Evolutionary conservation across 2,888 invertebrate genomes (phyloP).

Genomic region (Rutpela maculata): DNA sequence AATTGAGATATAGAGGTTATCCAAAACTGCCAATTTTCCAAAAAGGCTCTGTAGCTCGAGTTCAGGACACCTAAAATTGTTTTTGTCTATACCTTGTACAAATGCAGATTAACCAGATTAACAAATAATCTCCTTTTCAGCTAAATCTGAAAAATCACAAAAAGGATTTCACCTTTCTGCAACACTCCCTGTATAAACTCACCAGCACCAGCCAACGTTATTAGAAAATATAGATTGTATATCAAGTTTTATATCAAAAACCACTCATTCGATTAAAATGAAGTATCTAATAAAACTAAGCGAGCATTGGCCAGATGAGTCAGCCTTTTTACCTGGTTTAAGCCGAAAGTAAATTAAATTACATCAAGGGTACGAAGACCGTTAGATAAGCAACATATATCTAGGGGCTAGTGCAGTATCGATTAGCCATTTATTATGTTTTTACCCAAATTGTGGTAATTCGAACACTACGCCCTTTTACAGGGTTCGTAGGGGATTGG

Average conservation of each 20-base stretch:
- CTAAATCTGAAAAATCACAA: too few relatives aligned
- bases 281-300: constrained; percentile 1
- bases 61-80: too few relatives aligned
- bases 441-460: neutral
- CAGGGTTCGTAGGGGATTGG: neutral
- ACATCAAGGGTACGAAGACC: neutral
- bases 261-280: constrained; percentile 7
- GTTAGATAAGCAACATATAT: constrained; percentile 6
- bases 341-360: constrained; percentile 7
- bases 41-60: too few relatives aligned
- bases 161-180: too few relatives aligned
- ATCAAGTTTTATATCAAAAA: neutral
- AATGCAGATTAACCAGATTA: too few relatives aligned
- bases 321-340: neutral
- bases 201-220: too few relatives aligned
- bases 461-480: neutral
- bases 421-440: constrained; percentile 7
- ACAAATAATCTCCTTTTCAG: too few relatives aligned
- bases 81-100: too few relatives aligned
- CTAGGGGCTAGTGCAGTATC: neutral
- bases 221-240: constrained; percentile 4
- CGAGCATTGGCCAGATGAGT: neutral
- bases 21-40: too few relatives aligned
- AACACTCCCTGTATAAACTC: too few relatives aligned
- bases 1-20: too few relatives aligned